These are phyloP conservation scores for Stigmatopora nigra DNA, from an alignment of 2,113 vertebrate genomes.

Conservation along the genomic window DNA sequence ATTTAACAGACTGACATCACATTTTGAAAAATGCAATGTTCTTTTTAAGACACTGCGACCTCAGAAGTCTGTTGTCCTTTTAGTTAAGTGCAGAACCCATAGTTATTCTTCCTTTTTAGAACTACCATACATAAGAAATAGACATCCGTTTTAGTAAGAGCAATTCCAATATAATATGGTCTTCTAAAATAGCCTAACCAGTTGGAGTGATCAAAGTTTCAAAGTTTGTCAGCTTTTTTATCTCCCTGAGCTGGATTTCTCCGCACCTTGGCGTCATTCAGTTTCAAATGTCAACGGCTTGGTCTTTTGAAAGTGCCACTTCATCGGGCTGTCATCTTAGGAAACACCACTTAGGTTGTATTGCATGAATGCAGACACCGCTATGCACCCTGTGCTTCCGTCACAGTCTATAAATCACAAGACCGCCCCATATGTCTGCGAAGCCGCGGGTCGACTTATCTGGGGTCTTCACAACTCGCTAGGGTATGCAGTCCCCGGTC, in stretches of 20 bases:
- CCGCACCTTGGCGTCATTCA: too few relatives aligned
- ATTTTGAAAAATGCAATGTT: background rate
- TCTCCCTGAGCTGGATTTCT: too few relatives aligned
- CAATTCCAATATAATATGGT: background rate
- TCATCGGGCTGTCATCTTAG: background rate
- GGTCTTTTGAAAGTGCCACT: background rate
- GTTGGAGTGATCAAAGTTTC: background rate
- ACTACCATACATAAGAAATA: too few relatives aligned
- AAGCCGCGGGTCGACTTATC: constrained; percentile 12
- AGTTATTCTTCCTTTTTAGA: background rate
- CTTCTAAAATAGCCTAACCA: background rate
- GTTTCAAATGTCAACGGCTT: too few relatives aligned
- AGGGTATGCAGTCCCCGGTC: constrained; percentile 20
- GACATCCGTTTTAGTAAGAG: too few relatives aligned
- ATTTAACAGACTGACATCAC: too few relatives aligned
- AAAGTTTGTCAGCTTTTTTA: background rate
- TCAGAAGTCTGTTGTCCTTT: background rate
- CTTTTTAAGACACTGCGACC: too few relatives aligned
- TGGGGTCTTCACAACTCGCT: constrained; percentile 29
- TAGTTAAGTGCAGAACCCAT: background rate
- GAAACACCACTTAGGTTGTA: background rate
- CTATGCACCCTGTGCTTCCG: background rate
- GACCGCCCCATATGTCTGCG: background rate
- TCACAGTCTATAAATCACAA: constrained; percentile 13
- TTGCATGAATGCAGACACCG: constrained; percentile 1